Conservation (phyloP, 2,113 vertebrate genomes). For the Dipodomys stephensi region DNA sequence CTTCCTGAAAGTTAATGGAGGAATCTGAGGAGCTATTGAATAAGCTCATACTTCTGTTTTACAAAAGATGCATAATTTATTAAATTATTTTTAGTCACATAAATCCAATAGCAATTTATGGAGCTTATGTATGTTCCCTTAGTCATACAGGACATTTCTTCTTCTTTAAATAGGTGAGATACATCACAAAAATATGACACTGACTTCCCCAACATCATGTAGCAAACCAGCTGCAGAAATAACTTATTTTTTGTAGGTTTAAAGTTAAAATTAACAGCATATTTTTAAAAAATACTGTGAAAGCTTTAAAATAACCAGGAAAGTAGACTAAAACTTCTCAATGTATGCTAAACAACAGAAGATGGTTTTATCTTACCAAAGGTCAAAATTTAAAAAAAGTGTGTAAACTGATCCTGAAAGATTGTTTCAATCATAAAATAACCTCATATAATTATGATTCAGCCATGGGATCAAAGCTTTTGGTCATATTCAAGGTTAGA, state of each 20-base stretch:
- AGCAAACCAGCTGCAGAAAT: slow-evolving; percentile 1
- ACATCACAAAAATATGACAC: neutral
- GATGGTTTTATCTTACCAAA: slow-evolving; percentile 46
- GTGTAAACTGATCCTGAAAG: slow-evolving; percentile 17
- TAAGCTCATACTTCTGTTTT: slow-evolving; percentile 22
- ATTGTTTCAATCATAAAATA: slow-evolving; percentile 55
- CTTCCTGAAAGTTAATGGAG: neutral
- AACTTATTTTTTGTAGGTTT: slow-evolving; percentile 10
- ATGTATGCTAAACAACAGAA: neutral
- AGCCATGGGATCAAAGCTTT: slow-evolving; percentile 51
- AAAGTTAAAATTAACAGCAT: slow-evolving; percentile 41
- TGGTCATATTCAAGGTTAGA: slow-evolving; percentile 46
- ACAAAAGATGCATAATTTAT: neutral
- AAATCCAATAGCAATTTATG: neutral
- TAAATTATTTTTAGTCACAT: neutral
- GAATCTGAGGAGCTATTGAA: neutral
- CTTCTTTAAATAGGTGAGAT: slow-evolving; percentile 7
- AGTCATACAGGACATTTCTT: neutral
- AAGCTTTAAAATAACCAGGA: slow-evolving; percentile 33
- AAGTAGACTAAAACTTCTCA: neutral
- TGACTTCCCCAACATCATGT: slow-evolving; percentile 2
- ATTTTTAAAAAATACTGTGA: neutral
- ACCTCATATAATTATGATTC: slow-evolving; percentile 47
- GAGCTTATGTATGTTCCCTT: neutral
- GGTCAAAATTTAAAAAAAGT: slow-evolving; percentile 13